Percentiles rank a stretch among this genome's conserved stretches.
Conservation (phyloP, 2,888 invertebrate species). For the Troilus luridus region DNA sequence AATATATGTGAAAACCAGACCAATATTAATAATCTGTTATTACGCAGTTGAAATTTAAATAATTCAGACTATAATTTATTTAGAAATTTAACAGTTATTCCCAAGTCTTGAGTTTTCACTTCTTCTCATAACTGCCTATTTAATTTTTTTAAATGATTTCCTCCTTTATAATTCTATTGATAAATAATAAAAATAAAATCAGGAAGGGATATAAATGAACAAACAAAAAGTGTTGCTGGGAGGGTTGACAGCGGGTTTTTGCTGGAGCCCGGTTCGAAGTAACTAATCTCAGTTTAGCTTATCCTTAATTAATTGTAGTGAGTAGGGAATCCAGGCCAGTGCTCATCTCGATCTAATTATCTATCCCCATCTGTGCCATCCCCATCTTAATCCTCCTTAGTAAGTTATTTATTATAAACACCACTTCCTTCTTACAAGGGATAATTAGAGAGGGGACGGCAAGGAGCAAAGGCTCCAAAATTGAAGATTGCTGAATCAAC, state of each 20-base stretch:
- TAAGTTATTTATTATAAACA: conserved; percentile 3
- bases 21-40: too few relatives aligned
- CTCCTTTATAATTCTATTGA: neutral
- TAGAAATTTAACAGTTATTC: too few relatives aligned
- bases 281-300: conserved; percentile 54
- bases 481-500: neutral
- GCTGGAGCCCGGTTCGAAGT: neutral
- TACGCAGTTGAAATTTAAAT: too few relatives aligned
- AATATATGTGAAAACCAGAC: too few relatives aligned
- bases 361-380: conserved; percentile 2
- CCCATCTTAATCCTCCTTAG: neutral
- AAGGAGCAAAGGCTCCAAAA: neutral
- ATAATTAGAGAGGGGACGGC: neutral
- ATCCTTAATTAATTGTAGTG: conserved; percentile 53
- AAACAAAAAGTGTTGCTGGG: neutral
- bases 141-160: neutral
- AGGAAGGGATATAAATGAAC: neutral
- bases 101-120: too few relatives aligned
- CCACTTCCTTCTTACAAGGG: neutral
- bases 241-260: conserved; percentile 36
- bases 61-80: too few relatives aligned
- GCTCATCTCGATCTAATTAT: conserved; percentile 41
- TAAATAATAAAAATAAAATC: neutral
- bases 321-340: conserved; percentile 9
- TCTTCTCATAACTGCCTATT: neutral